phyloP scores from a whole-genome alignment of 2,113 vertebrate genomes.

The Erythrocercus mccallii region DNA sequence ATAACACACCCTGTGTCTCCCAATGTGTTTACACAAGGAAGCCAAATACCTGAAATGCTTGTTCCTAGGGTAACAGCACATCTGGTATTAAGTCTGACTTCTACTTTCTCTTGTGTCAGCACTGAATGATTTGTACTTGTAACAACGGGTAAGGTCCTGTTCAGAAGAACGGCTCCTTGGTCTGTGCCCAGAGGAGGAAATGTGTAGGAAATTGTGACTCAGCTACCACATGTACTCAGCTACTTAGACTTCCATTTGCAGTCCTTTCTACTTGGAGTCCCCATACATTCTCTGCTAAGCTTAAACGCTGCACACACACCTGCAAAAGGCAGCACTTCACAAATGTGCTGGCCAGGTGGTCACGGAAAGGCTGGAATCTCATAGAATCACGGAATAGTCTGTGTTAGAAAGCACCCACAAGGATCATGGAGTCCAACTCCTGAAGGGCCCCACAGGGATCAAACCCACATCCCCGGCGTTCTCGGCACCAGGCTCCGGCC shows the following conservation, averaged over 20 bases:
- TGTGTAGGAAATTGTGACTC: neutral
- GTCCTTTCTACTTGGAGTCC: neutral
- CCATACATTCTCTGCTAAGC: no score
- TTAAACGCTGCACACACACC: neutral
- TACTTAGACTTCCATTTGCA: neutral
- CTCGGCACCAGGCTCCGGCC: fast-evolving
- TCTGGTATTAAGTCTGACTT: neutral
- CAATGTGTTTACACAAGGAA: neutral
- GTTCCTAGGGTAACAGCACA: neutral
- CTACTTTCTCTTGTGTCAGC: neutral
- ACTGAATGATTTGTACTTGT: neutral
- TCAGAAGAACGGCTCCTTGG: neutral
- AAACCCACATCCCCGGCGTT: no score
- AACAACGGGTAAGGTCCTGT: neutral
- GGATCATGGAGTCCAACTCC: fast-evolving
- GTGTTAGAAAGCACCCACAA: neutral
- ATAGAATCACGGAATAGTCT: fast-evolving
- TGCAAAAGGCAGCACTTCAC: neutral
- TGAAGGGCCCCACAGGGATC: fast-evolving
- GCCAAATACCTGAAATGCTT: neutral
- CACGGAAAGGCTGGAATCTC: neutral
- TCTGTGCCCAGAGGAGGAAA: neutral
- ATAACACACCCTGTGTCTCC: neutral
- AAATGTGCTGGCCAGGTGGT: neutral
- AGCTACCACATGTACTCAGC: neutral